A percentile compares a stretch with the other conserved stretches of the same genome.
Conservation (phyloP, 1,140 invertebrate genomes). For the Spodoptera frugiperda region DNA sequence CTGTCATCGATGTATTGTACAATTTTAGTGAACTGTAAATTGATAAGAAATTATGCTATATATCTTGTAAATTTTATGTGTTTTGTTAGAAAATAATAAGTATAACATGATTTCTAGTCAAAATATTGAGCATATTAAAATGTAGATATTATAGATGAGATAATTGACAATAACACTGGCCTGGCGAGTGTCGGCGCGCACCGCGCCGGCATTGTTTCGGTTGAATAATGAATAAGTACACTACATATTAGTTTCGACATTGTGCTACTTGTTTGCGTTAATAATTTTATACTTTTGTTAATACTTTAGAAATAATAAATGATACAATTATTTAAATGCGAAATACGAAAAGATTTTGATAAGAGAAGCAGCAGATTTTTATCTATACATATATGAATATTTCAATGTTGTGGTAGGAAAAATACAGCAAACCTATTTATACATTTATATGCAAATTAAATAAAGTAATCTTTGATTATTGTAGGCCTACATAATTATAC, state of each 20-base stretch:
- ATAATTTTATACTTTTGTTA: constrained; percentile 65
- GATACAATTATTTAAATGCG: constrained; percentile 45
- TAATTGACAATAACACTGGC: constrained; percentile 84
- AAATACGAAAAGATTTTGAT: constrained; percentile 39
- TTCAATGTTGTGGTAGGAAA: constrained; percentile 29
- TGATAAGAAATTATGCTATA: constrained; percentile 76
- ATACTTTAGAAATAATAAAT: constrained; percentile 53
- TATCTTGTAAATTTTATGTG: constrained; percentile 82
- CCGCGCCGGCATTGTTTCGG: constrained; percentile 55
- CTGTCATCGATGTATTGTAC: constrained; percentile 81
- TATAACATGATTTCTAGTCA: constrained; percentile 85
- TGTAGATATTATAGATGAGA: constrained; percentile 80
- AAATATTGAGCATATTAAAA: constrained; percentile 85
- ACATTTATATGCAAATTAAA: constrained; percentile 41
- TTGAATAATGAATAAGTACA: constrained; percentile 77
- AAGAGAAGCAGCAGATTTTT: constrained; percentile 33
- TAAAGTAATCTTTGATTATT: constrained; percentile 24
- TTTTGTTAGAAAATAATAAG: constrained; percentile 84
- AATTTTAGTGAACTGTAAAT: constrained; percentile 79
- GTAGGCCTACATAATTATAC: constrained; percentile 46
- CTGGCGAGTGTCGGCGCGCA: constrained; percentile 61
- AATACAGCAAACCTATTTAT: constrained; percentile 40
- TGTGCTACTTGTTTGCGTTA: constrained; percentile 61
- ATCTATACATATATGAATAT: constrained; percentile 37
- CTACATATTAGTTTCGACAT: constrained; percentile 70